Evolutionary conservation across 2,888 invertebrate genomes (phyloP), one percentile per base, ranked within the genome.

Genomic region (Eueremaeus valkanovi): DNA sequence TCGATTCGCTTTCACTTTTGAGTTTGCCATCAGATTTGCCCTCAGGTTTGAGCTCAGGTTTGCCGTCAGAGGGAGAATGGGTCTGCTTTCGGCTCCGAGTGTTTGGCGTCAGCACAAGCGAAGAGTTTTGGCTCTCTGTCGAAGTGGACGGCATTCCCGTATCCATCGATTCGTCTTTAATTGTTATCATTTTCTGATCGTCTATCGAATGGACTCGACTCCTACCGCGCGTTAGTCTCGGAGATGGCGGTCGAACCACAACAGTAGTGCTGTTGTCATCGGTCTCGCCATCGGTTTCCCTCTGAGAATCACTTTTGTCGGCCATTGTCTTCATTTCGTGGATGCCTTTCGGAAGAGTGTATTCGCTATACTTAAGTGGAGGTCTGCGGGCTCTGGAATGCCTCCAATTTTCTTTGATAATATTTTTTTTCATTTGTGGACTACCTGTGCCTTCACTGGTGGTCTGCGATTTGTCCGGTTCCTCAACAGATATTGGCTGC

Each of bases 331-430:
- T 61, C 33, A 33, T 9, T 18, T 66, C 66, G n/a, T 66, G 66
- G 18, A 66, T 66, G 6, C n/a, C 36, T 11, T 66, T 66, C 11
- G 66, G 66, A 36, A 66, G 66, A 6, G 66, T 66, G 11, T 66
- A 66, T 66, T 66, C 66, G 36, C 66, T 66, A 18, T 66, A 66
- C n/a, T 66, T 66, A 36, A 66, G 66, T n/a, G 66, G 66, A 66
- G 36, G 36, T 66, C 66, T 66, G 33, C 66, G 33, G 36, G 66
- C 66, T 36, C 66, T 66, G 36, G 66, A 66, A 66, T 66, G 66
- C n/a, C 36, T 66, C 66, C 33, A 36, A 36, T 66, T 1, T n/a
- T 66, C 36, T 36, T 66, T 33, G 9, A 36, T 33, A 27, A 11
- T 1, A 9, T 36, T 33, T n/a, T 66, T 66, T n/a, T 33, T 66